phyloP scores from a whole-genome alignment of 2,113 vertebrate genomes.

The Apodemus sylvaticus region DNA sequence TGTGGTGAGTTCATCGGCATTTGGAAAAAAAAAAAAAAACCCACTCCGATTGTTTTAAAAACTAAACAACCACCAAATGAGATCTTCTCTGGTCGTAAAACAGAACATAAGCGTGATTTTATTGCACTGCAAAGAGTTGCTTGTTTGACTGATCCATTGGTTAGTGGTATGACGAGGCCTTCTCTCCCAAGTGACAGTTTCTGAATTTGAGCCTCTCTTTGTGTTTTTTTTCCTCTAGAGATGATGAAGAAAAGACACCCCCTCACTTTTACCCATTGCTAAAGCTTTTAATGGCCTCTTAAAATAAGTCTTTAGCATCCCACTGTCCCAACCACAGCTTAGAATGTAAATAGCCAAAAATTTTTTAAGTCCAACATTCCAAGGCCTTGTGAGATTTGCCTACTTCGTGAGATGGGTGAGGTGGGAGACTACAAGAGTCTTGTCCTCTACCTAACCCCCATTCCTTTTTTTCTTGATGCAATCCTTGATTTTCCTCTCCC shows the following conservation, averaged over 20 bases:
- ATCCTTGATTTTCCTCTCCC: not conserved
- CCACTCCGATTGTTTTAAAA: constrained; percentile 36
- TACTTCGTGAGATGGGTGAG: not conserved
- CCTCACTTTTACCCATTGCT: not conserved
- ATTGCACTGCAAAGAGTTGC: not conserved
- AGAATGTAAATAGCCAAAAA: constrained; percentile 39
- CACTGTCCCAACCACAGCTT: not conserved
- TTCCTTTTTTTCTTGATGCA: constrained; percentile 35
- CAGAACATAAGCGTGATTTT: constrained; percentile 26
- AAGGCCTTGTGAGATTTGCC: constrained; percentile 19
- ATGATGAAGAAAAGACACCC: constrained; percentile 9
- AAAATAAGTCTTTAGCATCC: constrained; percentile 63
- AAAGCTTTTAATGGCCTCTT: constrained; percentile 50
- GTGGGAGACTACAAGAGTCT: not conserved
- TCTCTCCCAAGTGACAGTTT: not conserved
- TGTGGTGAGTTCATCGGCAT: constrained; percentile 24
- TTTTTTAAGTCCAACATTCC: constrained; percentile 30
- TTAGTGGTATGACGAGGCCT: constrained; percentile 36
- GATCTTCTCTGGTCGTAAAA: not conserved
- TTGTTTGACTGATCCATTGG: constrained; percentile 24
- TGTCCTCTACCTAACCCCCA: not conserved
- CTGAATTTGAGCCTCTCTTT: not conserved
- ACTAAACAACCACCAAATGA: constrained; percentile 39
- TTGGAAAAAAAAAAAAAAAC: not conserved
- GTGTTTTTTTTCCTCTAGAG: constrained; percentile 8